phyloP scores from a whole-genome alignment of 2,113 vertebrate genomes.

The Hiodon tergisus region DNA sequence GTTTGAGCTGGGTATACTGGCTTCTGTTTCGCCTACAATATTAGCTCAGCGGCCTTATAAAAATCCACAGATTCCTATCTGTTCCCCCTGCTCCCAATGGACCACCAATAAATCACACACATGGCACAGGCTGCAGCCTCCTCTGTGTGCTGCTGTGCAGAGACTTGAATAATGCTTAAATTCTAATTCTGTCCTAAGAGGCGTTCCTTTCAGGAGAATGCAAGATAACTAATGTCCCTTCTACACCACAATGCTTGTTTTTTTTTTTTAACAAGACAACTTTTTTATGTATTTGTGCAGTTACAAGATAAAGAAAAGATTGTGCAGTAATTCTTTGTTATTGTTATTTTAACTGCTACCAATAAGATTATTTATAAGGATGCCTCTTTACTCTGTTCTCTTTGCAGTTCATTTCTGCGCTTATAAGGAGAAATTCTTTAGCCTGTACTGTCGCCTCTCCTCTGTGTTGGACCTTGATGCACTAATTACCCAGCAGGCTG shows the following conservation, averaged over 20 bases:
- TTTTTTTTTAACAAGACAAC: neutral
- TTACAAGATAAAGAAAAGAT: neutral
- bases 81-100: slow-evolving; percentile 72
- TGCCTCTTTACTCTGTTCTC: slow-evolving; percentile 29
- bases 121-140: slow-evolving; percentile 70
- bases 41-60: slow-evolving; percentile 79
- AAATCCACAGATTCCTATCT: slow-evolving; percentile 84
- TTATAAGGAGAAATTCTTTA: slow-evolving; percentile 94
- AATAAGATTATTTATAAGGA: neutral
- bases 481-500: slow-evolving; percentile 90
- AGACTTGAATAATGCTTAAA: slow-evolving; percentile 2
- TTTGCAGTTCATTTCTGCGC: slow-evolving; percentile 89
- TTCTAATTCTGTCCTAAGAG: neutral
- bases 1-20: slow-evolving; percentile 87
- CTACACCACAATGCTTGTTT: neutral
- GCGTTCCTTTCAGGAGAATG: slow-evolving; percentile 5
- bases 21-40: slow-evolving; percentile 59
- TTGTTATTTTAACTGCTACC: neutral
- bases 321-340: neutral
- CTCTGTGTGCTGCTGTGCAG: slow-evolving; percentile 49
- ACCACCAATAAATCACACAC: slow-evolving; percentile 77
- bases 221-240: neutral
- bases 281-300: neutral
- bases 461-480: slow-evolving; percentile 91
- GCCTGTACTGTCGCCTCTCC: slow-evolving; percentile 92